These are phyloP conservation scores for Ictalurus punctatus DNA, from an alignment of 2,113 vertebrate species.

Conservation along the genomic window DNA sequence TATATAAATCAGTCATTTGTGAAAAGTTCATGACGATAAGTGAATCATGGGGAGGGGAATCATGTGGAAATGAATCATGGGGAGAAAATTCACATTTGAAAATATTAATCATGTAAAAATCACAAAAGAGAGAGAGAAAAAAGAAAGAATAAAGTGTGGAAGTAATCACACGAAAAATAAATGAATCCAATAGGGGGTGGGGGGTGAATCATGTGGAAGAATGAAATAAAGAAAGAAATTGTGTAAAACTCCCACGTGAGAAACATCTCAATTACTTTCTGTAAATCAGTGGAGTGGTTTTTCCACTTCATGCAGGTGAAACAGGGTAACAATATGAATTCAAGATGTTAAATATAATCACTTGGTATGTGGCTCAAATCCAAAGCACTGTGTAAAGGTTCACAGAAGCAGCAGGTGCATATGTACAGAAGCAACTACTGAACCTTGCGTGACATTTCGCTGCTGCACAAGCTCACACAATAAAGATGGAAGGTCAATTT, in stretches of 20 bases:
- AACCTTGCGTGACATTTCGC: slow-evolving; percentile 5
- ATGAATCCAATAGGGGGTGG: too few species aligned
- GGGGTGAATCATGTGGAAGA: neutral
- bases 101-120: neutral
- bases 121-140: neutral
- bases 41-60: neutral
- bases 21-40: neutral
- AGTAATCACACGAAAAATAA: too few species aligned
- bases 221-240: neutral
- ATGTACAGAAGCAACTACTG: neutral
- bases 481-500: neutral
- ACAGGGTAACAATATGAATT: neutral
- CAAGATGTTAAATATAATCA: neutral
- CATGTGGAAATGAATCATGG: neutral
- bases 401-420: neutral
- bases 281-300: neutral
- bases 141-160: too few species aligned
- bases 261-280: neutral
- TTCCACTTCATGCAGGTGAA: neutral
- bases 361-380: neutral
- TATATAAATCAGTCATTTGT: neutral
- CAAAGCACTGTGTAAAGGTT: neutral
- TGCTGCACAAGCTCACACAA: neutral
- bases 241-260: neutral
- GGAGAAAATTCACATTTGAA: neutral